A percentile compares a stretch with the other conserved stretches of the same genome.
Evolutionary conservation across 2,113 vertebrate genomes (phyloP).

Genomic region (Procavia capensis): DNA sequence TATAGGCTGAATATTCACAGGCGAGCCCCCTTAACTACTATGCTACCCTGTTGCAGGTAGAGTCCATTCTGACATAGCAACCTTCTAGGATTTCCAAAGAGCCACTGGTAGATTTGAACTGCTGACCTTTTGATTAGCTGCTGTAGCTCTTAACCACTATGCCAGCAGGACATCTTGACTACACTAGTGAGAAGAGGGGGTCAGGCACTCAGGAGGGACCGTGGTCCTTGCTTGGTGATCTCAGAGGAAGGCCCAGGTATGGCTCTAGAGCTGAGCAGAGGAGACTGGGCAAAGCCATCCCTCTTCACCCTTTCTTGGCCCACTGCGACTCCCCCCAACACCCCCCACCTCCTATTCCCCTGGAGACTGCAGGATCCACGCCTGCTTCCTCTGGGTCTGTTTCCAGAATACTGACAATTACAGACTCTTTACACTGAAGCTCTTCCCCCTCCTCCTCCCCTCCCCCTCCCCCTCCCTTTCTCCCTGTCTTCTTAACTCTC

Average conservation of each 20-base stretch:
- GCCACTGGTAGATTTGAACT: too few species aligned
- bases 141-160: too few species aligned
- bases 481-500: background rate
- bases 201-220: background rate
- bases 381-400: background rate
- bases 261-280: background rate
- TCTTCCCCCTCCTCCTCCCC: background rate
- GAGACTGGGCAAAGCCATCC: background rate
- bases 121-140: too few species aligned
- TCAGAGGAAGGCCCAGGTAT: rapidly evolving
- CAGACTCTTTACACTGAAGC: background rate
- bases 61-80: too few species aligned
- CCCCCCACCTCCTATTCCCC: background rate
- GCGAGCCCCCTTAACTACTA: rapidly evolving
- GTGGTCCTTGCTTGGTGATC: background rate
- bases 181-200: background rate
- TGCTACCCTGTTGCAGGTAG: too few species aligned
- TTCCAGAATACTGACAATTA: slow-evolving; percentile 47
- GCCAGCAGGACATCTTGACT: too few species aligned
- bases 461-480: background rate
- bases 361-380: background rate
- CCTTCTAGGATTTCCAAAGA: too few species aligned
- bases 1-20: background rate
- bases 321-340: too few species aligned
- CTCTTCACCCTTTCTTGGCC: background rate